Evolutionary conservation across 2,113 vertebrate genomes (phyloP).

Genomic region (Cebus imitator): DNA sequence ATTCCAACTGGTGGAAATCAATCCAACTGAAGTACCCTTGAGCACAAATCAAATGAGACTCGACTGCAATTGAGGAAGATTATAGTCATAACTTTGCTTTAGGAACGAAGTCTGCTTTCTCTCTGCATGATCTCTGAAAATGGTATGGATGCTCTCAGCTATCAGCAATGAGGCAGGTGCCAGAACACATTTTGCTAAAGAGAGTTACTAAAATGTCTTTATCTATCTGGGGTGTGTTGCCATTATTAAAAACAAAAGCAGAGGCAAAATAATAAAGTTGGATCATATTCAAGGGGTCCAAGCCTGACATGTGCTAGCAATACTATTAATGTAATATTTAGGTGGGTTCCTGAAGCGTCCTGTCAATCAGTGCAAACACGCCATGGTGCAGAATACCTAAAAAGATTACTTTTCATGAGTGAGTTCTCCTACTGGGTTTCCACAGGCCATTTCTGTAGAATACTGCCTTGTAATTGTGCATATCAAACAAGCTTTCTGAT

Average conservation of each 20-base stretch:
- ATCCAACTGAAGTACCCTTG: constrained; percentile 81
- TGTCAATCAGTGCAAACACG: constrained; percentile 26
- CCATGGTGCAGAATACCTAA: background rate
- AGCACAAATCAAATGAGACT: constrained; percentile 87
- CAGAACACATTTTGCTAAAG: constrained; percentile 74
- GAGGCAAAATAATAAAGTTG: constrained; percentile 63
- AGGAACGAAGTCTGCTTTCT: constrained; percentile 78
- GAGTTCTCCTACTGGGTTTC: background rate
- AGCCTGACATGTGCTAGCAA: constrained; percentile 35
- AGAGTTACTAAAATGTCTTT: constrained; percentile 80
- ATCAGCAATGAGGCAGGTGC: constrained; percentile 71
- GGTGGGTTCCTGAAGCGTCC: constrained; percentile 6
- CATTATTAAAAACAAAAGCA: constrained; percentile 77
- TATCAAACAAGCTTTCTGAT: constrained; percentile 20
- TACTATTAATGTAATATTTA: constrained; percentile 36
- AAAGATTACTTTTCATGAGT: constrained; percentile 1
- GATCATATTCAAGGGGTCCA: constrained; percentile 51
- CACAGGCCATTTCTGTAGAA: background rate
- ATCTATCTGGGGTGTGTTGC: constrained; percentile 71
- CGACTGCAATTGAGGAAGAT: constrained; percentile 83
- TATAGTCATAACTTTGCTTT: constrained; percentile 82
- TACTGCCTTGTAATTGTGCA: background rate
- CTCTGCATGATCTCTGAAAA: constrained; percentile 75
- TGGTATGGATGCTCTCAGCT: constrained; percentile 68
- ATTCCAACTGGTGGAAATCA: constrained; percentile 83